Percentiles rank a stretch among this genome's conserved stretches.
Conservation (phyloP, 2,797 vertebrate genomes). For the Ceyx erithaca region DNA sequence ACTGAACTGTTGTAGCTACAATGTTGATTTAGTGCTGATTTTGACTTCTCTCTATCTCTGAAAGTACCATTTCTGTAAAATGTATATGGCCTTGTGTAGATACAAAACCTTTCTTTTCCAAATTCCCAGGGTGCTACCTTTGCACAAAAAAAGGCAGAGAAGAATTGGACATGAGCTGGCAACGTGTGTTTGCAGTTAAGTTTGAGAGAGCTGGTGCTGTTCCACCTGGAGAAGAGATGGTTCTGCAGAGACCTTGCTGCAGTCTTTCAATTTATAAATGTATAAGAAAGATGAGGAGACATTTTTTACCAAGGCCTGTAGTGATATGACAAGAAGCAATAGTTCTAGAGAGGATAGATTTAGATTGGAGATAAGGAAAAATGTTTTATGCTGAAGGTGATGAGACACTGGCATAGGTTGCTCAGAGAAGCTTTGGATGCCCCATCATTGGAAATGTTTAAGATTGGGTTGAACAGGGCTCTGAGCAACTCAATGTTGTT, state of each 20-base stretch:
- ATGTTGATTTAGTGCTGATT: not conserved
- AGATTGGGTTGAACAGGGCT: no score
- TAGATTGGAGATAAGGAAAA: no score
- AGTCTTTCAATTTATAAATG: not conserved
- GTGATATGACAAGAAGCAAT: no score
- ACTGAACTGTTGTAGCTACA: not conserved
- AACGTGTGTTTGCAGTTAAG: no score
- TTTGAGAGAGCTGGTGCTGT: not conserved
- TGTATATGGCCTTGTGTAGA: not conserved
- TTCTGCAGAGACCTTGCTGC: not conserved
- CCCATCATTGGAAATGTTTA: no score
- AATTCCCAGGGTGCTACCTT: not conserved
- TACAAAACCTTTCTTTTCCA: not conserved
- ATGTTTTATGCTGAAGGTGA: no score
- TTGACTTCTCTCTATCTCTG: not conserved
- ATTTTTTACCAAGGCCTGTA: no score
- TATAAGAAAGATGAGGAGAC: not conserved
- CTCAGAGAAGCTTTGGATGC: no score
- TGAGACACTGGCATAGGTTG: no score
- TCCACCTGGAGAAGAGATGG: not conserved
- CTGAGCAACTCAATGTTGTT: no score
- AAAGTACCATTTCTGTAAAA: not conserved
- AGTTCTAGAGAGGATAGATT: no score
- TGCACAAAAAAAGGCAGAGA: not conserved
- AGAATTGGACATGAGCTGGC: not conserved